These are phyloP conservation scores for Vombatus ursinus DNA, from an alignment of 2,113 vertebrate genomes.

Conservation along the genomic window DNA sequence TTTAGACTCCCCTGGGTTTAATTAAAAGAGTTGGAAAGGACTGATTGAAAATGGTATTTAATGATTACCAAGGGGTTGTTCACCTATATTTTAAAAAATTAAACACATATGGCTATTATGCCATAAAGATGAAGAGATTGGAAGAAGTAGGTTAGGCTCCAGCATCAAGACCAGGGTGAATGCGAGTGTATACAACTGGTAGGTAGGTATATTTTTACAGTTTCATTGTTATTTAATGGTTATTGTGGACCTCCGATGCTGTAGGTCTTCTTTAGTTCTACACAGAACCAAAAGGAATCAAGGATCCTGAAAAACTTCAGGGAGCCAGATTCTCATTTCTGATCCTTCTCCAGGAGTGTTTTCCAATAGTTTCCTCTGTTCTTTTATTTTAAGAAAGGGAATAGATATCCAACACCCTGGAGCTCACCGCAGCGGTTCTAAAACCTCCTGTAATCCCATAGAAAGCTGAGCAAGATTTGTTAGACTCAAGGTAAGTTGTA, in stretches of 20 bases:
- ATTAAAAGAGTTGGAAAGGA: conserved; percentile 60
- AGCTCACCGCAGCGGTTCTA: not conserved
- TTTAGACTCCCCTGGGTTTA: conserved; percentile 62
- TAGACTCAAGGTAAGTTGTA: not conserved
- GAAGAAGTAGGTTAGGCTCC: not conserved
- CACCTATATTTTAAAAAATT: conserved; percentile 46
- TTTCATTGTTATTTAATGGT: not conserved
- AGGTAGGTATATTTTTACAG: too few species aligned
- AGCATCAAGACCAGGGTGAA: not conserved
- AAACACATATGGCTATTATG: conserved; percentile 5
- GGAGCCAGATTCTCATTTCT: not conserved
- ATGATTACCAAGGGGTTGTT: conserved; percentile 37
- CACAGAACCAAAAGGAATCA: not conserved
- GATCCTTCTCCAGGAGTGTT: not conserved
- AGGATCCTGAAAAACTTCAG: not conserved
- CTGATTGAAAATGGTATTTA: conserved; percentile 56
- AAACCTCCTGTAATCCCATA: not conserved
- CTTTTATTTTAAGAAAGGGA: conserved; percentile 17
- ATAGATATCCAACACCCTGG: conserved; percentile 7
- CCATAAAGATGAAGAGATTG: not conserved
- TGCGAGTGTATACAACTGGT: not conserved
- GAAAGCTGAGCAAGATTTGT: not conserved
- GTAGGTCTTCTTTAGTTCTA: not conserved
- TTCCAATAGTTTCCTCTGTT: not conserved
- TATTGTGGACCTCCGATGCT: not conserved